Evolutionary conservation across 2,113 vertebrate species (phyloP), one percentile per base, ranked within the genome.

Genomic region (Cyanoramphus novaezelandiae): DNA sequence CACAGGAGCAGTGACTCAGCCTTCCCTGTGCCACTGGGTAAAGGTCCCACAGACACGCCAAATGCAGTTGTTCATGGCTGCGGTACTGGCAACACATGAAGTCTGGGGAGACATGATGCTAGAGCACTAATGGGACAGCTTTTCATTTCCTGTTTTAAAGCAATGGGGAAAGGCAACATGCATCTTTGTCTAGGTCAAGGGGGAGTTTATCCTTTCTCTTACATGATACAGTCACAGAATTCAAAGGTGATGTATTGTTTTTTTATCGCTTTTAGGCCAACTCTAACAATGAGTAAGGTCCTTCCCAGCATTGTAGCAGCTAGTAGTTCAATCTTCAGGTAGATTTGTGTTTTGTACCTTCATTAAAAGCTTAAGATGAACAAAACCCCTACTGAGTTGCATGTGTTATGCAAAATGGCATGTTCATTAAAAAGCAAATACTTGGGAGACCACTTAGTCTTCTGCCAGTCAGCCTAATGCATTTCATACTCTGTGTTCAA

Each of bases 371-470:
- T 49, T 86, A 55, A 67, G 18, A 52, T 4, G 9, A 92, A 72
- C 57, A 33, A 25, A 81, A 81, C 25, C 9, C 24, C 46, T 67
- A 39, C 31, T 29, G 67, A 71, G 49, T 85, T 53, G 9, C 29
- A 29, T 86, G 92, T 89, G 8, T 82, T 80, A n/a, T 15, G 43
- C 11, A 78, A 88, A 95, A 90, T 29, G 50, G 6, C 52, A 28
- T 35, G 21, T 92, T 93, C 78, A 39, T 94, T 94, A 88, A 88
- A 94, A 94, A 59, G 49, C 35, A 86, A 89, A 47, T 82, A 59
- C 65, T 52, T 75, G 33, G 18, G 92, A 91, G 70, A 69, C 71
- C 59, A 18, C 64, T 94, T 47, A 62, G 6, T 41, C 64, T 44
- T 24, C 67, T 82, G 79, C 62, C 68, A 79, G n/a, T 88, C 57